These are phyloP conservation scores for Alectoris magna DNA, from an alignment of 2,797 vertebrate genomes.

Conservation along the genomic window DNA sequence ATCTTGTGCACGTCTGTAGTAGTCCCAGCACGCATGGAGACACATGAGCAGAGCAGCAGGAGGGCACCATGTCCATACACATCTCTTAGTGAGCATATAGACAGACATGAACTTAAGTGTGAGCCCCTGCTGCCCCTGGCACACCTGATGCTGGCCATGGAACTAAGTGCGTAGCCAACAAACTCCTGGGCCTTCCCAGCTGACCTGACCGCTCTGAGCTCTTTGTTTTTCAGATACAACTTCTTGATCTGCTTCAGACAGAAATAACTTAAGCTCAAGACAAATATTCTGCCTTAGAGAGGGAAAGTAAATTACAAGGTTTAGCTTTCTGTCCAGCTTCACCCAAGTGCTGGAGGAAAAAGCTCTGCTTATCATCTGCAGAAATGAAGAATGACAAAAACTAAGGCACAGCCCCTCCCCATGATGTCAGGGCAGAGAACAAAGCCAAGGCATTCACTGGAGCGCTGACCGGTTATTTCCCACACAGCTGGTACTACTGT, in stretches of 20 bases:
- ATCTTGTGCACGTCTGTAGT: accelerated
- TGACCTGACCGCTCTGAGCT: neutral
- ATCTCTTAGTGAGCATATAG: accelerated
- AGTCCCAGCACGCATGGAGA: neutral
- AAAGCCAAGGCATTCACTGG: neutral
- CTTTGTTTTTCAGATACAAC: neutral
- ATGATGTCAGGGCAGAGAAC: neutral
- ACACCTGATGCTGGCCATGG: accelerated
- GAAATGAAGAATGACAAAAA: neutral
- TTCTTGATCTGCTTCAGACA: neutral
- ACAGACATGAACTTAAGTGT: accelerated
- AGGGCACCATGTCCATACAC: accelerated
- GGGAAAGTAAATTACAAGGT: neutral
- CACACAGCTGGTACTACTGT: neutral
- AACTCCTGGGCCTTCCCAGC: accelerated
- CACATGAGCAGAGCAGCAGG: neutral
- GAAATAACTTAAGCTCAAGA: neutral
- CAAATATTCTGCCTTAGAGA: neutral
- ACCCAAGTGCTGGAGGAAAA: neutral
- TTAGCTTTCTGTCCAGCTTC: neutral
- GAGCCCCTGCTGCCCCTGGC: neutral
- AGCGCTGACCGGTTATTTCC: neutral
- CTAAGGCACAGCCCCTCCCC: neutral
- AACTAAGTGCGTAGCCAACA: neutral
- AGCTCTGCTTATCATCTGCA: neutral